Base-by-base conservation (phyloP, 2,797 vertebrate genomes). In the Cirrhinus molitorella region DNA sequence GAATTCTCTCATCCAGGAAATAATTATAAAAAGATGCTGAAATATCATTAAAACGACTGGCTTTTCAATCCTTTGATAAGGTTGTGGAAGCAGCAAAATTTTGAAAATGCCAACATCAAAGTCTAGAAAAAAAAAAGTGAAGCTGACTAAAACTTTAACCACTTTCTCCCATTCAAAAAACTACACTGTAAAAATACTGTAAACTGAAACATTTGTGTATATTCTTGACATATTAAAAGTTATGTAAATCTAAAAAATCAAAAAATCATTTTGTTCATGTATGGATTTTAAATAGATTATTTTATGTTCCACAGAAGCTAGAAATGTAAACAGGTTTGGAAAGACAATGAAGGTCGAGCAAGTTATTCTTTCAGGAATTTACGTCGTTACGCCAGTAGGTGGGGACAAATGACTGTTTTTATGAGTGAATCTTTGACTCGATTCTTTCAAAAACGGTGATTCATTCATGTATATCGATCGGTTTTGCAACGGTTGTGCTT, bases 1-100 rank as follows among this genome's bases (percentile, higher is more conserved):
- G 51, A 34, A 73, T 28, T 71, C 68, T 25, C 23, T 71, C 23
- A 71, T 73, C 28, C 70, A 72, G 70, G 45, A 51, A 31, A 72
- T 4, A 47, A 51, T 72, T 31, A 49, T 8, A 19, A 49, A 59
- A 72, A 51, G 40, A 23, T 14, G 37, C 3, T 45, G 47, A 25
- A 70, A 43, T 12, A 23, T 21, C 19, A 11, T 19, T 11, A 73
- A 19, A 76, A 12, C 9, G 16, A 2, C 16, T 7, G 16, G 14
- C 16, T 61, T 76, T 63, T 21, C 1, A 63, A 63, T 25, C 17
- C 23, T 31, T 45, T 43, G 34, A 43, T 63, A 63, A n/a, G 59
- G 14, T 65, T 34, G 31, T 34, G 31, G 31, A 76, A 61, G 40
- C 13, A 65, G 12, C 13, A 23, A 66, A 67, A 79, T 17, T 0